Percentiles rank a stretch among this genome's conserved stretches.
phyloP scores from a whole-genome alignment of 2,113 vertebrate genomes.

The Myotis brandtii region DNA sequence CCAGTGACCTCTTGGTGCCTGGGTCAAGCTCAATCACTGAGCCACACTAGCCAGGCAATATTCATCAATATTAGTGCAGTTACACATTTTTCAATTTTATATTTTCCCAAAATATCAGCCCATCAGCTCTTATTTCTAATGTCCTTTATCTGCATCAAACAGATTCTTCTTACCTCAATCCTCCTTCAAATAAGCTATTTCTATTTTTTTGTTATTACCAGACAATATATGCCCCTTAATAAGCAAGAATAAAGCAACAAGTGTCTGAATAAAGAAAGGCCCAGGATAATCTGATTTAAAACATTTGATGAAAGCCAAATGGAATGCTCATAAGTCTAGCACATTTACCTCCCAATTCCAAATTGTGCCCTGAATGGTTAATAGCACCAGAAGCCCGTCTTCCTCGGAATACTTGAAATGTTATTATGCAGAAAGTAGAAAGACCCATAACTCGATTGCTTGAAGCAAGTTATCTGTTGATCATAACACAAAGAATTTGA shows the following conservation, averaged over 20 bases:
- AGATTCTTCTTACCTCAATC: background rate
- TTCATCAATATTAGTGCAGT: background rate
- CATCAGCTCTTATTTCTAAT: background rate
- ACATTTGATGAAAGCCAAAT: background rate
- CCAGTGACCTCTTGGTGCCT: too few species aligned
- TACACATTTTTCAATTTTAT: background rate
- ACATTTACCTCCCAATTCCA: background rate
- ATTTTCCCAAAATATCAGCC: background rate
- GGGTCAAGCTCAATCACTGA: too few species aligned
- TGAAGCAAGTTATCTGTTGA: constrained; percentile 33
- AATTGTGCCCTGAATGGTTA: background rate
- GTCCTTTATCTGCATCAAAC: background rate
- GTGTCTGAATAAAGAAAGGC: background rate
- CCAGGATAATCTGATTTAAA: background rate
- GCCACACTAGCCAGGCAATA: background rate
- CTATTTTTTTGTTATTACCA: background rate
- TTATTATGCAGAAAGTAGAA: background rate
- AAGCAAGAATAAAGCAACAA: background rate
- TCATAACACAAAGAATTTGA: background rate
- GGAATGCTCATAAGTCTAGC: background rate
- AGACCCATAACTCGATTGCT: background rate
- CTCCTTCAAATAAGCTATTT: background rate
- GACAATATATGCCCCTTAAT: constrained; percentile 3
- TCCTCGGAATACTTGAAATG: background rate
- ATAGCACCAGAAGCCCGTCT: background rate